phyloP scores from a whole-genome alignment of 2,797 vertebrate genomes.

The Trichosurus vulpecula region DNA sequence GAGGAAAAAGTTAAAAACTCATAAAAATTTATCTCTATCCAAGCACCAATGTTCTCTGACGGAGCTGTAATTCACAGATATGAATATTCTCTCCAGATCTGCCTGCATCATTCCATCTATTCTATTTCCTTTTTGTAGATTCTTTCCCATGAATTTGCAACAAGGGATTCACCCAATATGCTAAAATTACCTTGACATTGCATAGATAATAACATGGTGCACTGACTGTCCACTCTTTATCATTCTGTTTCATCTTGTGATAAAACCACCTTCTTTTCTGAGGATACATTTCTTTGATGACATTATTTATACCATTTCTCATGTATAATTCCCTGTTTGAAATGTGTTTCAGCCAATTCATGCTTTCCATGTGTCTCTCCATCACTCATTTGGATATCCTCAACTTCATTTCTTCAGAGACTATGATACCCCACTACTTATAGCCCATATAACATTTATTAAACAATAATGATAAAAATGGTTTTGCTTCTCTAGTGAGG shows the following conservation, averaged over 20 bases:
- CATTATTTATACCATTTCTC: neutral
- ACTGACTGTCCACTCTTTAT: too few relatives aligned
- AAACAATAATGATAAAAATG: neutral
- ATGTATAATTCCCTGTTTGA: neutral
- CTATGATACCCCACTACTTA: neutral
- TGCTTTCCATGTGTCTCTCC: neutral
- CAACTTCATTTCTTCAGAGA: neutral
- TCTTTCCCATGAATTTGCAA: neutral
- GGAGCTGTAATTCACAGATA: neutral
- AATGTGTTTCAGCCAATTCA: neutral
- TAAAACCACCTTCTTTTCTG: neutral
- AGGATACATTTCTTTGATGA: neutral
- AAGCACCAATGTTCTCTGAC: neutral
- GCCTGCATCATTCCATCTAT: neutral
- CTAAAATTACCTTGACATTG: neutral
- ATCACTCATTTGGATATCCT: neutral
- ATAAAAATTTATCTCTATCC: neutral
- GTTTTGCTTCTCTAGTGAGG: neutral
- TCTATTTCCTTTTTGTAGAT: neutral
- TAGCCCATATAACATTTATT: neutral
- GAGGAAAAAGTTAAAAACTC: neutral
- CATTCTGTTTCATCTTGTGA: neutral
- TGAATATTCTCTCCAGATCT: neutral
- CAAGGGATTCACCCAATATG: neutral
- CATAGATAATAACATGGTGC: too few relatives aligned